Conservation (phyloP, 2,113 vertebrate species). For the Tragelaphus imberbis region DNA sequence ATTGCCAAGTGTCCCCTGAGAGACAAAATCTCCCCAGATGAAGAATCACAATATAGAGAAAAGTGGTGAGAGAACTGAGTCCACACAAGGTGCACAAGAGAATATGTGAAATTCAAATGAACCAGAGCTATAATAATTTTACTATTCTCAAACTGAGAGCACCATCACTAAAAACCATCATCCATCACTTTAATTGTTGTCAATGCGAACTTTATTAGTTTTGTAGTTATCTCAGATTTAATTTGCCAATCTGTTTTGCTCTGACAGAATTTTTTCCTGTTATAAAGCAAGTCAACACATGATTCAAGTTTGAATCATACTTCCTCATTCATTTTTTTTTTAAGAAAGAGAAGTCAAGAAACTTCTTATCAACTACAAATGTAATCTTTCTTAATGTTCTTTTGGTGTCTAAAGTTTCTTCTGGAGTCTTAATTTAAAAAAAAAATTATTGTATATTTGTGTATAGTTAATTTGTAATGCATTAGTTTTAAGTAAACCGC, state of each 20-base stretch:
- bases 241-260: neutral
- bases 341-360: neutral
- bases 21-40: neutral
- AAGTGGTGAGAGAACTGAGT: neutral
- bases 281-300: neutral
- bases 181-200: neutral
- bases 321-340: neutral
- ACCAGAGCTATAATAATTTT: neutral
- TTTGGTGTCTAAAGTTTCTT: neutral
- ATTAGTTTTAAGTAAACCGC: neutral
- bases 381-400: neutral
- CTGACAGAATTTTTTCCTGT: neutral
- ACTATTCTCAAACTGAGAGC: neutral
- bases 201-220: neutral
- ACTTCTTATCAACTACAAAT: neutral
- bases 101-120: conserved; percentile 4
- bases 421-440: neutral
- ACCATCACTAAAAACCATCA: neutral
- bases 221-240: neutral
- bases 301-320: neutral
- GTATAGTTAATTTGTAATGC: neutral
- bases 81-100: neutral
- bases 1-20: neutral
- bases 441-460: neutral
- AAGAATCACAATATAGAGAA: neutral